phyloP scores from a whole-genome alignment of 2,113 vertebrate genomes.

The Circaetus cinerascens region DNA sequence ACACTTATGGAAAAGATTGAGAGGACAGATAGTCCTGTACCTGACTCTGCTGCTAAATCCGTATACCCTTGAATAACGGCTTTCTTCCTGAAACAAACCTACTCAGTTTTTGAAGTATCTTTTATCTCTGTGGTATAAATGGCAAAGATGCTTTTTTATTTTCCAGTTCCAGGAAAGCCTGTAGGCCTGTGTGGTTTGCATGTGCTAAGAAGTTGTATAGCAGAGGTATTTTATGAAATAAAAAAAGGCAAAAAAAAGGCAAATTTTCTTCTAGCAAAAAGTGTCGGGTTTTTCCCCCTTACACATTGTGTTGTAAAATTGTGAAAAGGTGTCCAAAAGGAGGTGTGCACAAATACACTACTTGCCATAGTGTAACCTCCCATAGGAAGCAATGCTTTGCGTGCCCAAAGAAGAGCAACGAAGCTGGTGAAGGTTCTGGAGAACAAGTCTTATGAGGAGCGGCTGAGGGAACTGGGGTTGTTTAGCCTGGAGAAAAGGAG shows the following conservation, averaged over 20 bases:
- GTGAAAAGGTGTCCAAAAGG: neutral
- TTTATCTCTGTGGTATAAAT: neutral
- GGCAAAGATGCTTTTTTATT: neutral
- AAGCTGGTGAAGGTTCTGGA: neutral
- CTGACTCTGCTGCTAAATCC: neutral
- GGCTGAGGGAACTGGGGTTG: neutral
- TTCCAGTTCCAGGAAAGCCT: neutral
- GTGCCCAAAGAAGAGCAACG: neutral
- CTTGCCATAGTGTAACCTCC: neutral
- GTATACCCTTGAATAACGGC: neutral
- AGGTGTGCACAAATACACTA: neutral
- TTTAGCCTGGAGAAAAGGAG: neutral
- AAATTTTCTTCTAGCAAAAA: neutral
- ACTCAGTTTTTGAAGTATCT: neutral
- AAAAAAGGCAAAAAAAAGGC: neutral
- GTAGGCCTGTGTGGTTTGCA: neutral
- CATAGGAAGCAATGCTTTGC: neutral
- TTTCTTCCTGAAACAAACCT: neutral
- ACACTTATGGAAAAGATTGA: neutral
- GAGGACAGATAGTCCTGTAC: neutral
- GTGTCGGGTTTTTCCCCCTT: neutral
- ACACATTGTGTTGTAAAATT: neutral
- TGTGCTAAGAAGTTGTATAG: neutral
- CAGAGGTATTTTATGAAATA: neutral
- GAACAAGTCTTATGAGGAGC: neutral